Evolutionary conservation across 2,888 invertebrate species (phyloP).

Genomic region (Agrochola macilenta): DNA sequence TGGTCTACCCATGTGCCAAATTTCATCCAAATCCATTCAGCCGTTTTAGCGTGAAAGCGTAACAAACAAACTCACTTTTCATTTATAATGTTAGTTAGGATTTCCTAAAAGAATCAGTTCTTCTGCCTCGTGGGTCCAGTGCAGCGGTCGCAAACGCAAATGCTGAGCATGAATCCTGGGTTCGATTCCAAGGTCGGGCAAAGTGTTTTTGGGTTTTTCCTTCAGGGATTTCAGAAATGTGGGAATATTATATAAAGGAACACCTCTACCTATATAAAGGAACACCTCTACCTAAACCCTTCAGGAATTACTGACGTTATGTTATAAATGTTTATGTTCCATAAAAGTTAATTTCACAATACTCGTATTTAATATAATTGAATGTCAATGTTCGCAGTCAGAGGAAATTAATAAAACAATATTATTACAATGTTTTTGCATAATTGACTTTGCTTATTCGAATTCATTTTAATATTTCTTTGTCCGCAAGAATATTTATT

Average conservation of each 20-base stretch:
- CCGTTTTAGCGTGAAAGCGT: not conserved
- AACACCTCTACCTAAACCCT: no score
- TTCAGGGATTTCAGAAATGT: no score
- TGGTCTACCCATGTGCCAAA: not conserved
- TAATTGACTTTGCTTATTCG: not conserved
- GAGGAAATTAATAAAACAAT: not conserved
- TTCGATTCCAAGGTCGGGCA: no score
- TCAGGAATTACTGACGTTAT: no score
- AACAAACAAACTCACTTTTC: not conserved
- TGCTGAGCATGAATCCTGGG: no score
- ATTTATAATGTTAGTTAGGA: not conserved
- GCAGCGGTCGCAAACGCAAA: no score
- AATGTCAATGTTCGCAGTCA: not conserved
- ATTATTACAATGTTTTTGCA: not conserved
- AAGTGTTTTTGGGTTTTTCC: no score
- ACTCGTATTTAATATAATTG: no score
- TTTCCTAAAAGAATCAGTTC: no score
- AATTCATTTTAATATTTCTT: constrained; percentile 23
- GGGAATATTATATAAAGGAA: no score
- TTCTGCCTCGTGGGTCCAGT: no score
- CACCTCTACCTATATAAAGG: no score
- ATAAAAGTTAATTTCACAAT: not conserved
- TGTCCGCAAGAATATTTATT: not conserved
- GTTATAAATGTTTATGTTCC: not conserved
- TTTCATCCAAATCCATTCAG: not conserved